Conservation (phyloP, 1,140 invertebrate species). For the Theocolax elegans region DNA sequence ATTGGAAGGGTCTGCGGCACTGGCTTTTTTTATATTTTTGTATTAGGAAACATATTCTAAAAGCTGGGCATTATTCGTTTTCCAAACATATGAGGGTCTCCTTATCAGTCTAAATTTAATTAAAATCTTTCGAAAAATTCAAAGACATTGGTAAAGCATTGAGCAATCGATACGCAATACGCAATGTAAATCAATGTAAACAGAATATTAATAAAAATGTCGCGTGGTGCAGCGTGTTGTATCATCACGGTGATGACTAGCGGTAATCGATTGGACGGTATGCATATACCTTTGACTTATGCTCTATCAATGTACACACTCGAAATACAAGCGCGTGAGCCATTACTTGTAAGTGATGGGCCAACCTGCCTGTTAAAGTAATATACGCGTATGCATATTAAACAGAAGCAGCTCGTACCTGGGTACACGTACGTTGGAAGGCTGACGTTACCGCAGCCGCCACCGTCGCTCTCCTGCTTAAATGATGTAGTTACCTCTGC, state of each 20-base stretch:
- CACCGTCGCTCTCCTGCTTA: background rate
- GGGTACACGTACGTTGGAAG: no score
- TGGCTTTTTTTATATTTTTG: no score
- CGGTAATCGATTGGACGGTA: conserved; percentile 39
- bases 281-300: background rate
- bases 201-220: conserved; percentile 12
- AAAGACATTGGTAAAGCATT: no score
- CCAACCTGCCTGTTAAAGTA: conserved; percentile 24
- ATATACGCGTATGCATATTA: conserved; percentile 32
- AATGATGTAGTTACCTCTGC: conserved; percentile 10
- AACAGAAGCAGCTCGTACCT: conserved; percentile 6
- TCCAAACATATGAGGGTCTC: no score
- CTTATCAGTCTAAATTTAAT: no score
- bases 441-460: background rate
- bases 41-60: no score
- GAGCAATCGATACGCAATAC: no score
- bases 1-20: no score
- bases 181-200: no score
- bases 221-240: background rate
- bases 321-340: background rate
- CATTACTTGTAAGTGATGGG: conserved; percentile 24
- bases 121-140: no score
- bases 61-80: no score
- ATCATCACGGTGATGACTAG: conserved; percentile 25
- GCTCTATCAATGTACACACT: conserved; percentile 11